Conservation (phyloP, 2,797 vertebrate species). For the Momotus momota region DNA sequence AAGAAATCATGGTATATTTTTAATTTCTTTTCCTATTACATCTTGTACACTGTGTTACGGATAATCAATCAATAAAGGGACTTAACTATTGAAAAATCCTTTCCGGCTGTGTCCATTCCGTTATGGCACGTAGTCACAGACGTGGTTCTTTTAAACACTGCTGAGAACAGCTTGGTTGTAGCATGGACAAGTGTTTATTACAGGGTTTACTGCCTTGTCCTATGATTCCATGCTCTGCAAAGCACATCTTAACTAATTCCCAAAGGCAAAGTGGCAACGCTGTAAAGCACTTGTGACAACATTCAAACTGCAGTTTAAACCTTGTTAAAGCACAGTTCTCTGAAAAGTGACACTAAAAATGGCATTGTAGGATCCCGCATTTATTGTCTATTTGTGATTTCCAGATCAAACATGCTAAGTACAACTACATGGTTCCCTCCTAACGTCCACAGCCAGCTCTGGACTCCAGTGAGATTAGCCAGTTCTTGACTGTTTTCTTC, state of each 20-base stretch:
- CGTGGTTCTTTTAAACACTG: constrained; percentile 19
- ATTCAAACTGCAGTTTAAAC: constrained; percentile 62
- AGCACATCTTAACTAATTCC: constrained; percentile 69
- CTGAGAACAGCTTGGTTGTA: constrained; percentile 45
- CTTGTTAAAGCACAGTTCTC: background rate
- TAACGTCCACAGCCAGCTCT: background rate
- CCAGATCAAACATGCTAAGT: constrained; percentile 17
- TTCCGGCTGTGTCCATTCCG: background rate
- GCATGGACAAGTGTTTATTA: constrained; percentile 67
- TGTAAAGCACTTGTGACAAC: constrained; percentile 59
- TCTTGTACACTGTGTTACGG: background rate
- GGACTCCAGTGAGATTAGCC: background rate
- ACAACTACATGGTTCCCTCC: background rate
- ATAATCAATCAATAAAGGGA: background rate
- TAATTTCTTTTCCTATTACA: background rate
- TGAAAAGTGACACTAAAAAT: constrained; percentile 28
- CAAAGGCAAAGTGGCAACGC: constrained; percentile 69
- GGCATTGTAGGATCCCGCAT: constrained; percentile 41
- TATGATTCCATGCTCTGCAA: constrained; percentile 62
- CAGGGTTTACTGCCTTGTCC: constrained; percentile 65
- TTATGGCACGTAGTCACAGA: constrained; percentile 25
- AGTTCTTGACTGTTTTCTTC: background rate
- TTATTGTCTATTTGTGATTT: constrained; percentile 46
- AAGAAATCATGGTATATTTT: background rate
- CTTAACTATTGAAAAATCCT: background rate